These are phyloP conservation scores for Marcusenius ussheri DNA, from an alignment of 2,113 vertebrate genomes.

Conservation along the genomic window DNA sequence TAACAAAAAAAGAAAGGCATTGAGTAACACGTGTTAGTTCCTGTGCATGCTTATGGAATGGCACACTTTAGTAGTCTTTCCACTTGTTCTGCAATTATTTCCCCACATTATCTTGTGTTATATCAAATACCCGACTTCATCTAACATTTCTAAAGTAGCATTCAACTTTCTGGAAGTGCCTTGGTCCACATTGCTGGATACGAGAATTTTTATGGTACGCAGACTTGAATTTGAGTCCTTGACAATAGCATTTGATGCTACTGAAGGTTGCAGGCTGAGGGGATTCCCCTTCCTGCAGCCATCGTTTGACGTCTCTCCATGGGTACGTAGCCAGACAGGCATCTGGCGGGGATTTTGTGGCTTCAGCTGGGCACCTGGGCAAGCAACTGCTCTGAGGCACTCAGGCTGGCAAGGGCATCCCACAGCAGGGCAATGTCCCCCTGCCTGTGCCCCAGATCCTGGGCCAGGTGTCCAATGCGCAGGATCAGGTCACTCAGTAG, in stretches of 20 bases:
- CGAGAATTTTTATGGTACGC: not conserved
- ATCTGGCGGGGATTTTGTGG: not conserved
- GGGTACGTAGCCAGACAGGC: not conserved
- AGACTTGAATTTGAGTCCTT: not conserved
- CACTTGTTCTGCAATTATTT: not conserved
- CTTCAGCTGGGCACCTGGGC: conserved; percentile 43
- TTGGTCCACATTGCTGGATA: not conserved
- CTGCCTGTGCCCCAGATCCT: conserved; percentile 64
- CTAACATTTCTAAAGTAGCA: not conserved
- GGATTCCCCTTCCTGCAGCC: not conserved
- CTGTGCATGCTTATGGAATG: too few relatives aligned
- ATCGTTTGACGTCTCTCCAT: not conserved
- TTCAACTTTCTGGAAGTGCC: not conserved
- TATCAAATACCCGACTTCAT: not conserved
- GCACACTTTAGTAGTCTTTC: not conserved
- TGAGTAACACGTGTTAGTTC: too few relatives aligned
- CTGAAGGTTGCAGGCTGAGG: not conserved
- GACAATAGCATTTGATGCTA: not conserved
- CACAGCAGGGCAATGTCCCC: conserved; percentile 69
- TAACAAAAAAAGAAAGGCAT: too few relatives aligned
- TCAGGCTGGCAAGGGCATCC: conserved; percentile 63
- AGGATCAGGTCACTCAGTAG: conserved; percentile 74
- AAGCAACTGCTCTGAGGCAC: conserved; percentile 56
- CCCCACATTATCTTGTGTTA: not conserved
- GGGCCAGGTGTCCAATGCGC: conserved; percentile 76